These are phyloP conservation scores for Scaptomyza graminum DNA, from an alignment of 1,140 invertebrate genomes.

Conservation along the genomic window DNA sequence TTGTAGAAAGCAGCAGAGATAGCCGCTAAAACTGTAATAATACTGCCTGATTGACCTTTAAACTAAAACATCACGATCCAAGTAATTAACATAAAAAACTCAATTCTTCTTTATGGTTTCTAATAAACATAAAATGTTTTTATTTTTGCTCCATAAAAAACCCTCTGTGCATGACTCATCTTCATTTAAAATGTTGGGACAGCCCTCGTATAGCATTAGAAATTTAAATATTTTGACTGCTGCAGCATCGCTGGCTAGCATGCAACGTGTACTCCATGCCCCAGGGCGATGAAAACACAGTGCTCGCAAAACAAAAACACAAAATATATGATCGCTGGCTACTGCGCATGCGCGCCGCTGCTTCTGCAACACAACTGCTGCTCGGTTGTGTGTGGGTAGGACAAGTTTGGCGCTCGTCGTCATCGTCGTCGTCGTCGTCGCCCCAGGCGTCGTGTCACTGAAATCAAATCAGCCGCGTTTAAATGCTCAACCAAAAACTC, in stretches of 20 bases:
- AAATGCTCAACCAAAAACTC: conserved; percentile 78
- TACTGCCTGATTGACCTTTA: no score
- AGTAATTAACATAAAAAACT: not conserved
- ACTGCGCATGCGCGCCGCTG: conserved; percentile 18
- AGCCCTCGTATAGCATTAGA: conserved; percentile 72
- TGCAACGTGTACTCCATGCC: conserved; percentile 59
- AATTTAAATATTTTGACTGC: conserved; percentile 79
- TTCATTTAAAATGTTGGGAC: conserved; percentile 35
- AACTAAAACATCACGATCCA: not conserved
- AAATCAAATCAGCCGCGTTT: conserved; percentile 79
- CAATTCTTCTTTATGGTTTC: conserved; percentile 18
- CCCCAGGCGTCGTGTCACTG: conserved; percentile 76
- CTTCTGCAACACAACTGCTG: conserved; percentile 30
- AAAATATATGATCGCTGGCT: conserved; percentile 42
- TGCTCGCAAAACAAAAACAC: conserved; percentile 16
- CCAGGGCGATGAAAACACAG: conserved; percentile 62
- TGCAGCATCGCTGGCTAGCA: conserved; percentile 41
- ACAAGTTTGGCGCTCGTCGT: conserved; percentile 56
- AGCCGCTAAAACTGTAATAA: no score
- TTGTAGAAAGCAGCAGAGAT: no score
- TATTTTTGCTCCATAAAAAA: no score
- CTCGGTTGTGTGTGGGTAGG: conserved; percentile 48
- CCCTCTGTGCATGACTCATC: conserved; percentile 36
- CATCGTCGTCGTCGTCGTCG: conserved; percentile 66
- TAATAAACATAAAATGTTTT: no score